Evolutionary conservation across 2,888 invertebrate genomes (phyloP).

Genomic region (Cephus pygmeus): DNA sequence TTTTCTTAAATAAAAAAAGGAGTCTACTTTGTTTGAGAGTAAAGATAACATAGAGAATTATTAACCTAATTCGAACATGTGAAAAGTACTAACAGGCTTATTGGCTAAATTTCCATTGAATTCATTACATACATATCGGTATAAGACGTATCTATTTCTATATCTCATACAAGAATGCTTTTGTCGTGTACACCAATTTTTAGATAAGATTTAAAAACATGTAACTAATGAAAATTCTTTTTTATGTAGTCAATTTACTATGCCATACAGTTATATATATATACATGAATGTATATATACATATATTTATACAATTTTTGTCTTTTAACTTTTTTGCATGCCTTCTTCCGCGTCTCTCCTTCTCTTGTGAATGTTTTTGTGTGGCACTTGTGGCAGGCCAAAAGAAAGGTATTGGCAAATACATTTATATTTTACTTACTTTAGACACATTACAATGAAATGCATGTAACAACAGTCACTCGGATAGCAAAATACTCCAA

Average conservation of each 20-base stretch:
- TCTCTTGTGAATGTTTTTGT: constrained; percentile 79
- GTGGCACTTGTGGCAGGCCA: constrained; percentile 79
- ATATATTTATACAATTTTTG: constrained; percentile 58
- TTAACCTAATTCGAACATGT: not conserved
- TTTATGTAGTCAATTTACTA: not conserved
- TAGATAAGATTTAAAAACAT: not conserved
- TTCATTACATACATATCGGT: not conserved
- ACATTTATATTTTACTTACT: constrained; percentile 63
- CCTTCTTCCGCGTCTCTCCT: constrained; percentile 76
- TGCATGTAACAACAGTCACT: not conserved
- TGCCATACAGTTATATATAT: not conserved
- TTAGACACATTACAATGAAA: constrained; percentile 48
- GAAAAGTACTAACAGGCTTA: not conserved
- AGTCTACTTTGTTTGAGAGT: not conserved
- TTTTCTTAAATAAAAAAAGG: not conserved
- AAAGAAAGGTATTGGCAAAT: constrained; percentile 73
- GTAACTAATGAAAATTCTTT: not conserved
- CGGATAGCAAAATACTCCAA: not conserved
- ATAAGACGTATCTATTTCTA: not conserved
- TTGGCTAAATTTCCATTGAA: not conserved
- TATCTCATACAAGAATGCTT: not conserved
- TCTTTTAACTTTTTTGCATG: constrained; percentile 71
- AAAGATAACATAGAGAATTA: not conserved
- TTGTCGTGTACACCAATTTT: not conserved
- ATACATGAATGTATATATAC: constrained; percentile 21